phyloP scores from a whole-genome alignment of 2,888 invertebrate genomes.

The Nomada goodeniana region DNA sequence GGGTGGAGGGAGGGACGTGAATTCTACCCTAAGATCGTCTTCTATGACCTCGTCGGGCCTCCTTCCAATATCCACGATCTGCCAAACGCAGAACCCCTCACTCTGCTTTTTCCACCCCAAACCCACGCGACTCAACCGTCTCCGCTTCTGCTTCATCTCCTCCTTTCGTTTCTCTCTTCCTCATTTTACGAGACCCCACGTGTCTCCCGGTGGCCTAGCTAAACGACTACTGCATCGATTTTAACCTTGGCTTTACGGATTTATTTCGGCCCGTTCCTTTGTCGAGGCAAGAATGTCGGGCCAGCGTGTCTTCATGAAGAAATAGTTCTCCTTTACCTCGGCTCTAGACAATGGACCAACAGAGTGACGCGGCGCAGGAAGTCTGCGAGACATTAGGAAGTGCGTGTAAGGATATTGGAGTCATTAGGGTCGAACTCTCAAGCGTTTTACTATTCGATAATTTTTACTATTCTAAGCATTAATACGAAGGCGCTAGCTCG shows the following conservation, averaged over 20 bases:
- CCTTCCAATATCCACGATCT: constrained; percentile 79
- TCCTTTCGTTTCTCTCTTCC: constrained; percentile 30
- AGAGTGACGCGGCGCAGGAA: constrained; percentile 31
- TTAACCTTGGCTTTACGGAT: constrained; percentile 70
- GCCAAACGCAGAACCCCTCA: constrained; percentile 77
- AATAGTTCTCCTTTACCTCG: constrained; percentile 52
- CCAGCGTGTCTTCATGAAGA: constrained; percentile 53
- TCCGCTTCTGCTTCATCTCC: constrained; percentile 44
- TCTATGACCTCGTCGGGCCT: constrained; percentile 65
- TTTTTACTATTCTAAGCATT: background rate
- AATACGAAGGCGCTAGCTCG: too few species aligned
- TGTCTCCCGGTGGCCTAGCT: constrained; percentile 38
- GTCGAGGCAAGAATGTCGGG: constrained; percentile 31
- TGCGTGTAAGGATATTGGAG: background rate
- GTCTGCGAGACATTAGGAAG: constrained; percentile 6
- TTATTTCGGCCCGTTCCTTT: constrained; percentile 60
- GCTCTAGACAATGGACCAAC: constrained; percentile 37
- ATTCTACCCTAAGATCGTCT: constrained; percentile 63
- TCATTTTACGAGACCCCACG: constrained; percentile 29
- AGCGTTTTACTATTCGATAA: background rate
- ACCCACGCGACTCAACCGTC: constrained; percentile 40
- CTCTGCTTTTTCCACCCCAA: constrained; percentile 22
- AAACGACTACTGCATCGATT: constrained; percentile 71
- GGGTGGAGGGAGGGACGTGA: constrained; percentile 28
- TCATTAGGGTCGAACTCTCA: too few species aligned